These are phyloP conservation scores for Catocala nupta DNA, from an alignment of 2,888 invertebrate species.

Conservation along the genomic window DNA sequence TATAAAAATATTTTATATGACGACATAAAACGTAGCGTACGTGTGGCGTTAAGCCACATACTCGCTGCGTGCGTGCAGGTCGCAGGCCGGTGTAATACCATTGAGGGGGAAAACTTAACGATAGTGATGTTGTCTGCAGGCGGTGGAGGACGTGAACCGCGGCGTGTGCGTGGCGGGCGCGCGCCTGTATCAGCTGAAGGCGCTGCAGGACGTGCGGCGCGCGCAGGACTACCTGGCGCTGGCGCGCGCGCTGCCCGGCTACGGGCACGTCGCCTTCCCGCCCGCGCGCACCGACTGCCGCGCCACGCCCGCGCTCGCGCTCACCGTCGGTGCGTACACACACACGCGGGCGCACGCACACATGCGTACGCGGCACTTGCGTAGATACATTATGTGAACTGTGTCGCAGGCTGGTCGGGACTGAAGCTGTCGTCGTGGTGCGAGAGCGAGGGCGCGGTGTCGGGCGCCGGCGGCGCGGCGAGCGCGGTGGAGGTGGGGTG, in stretches of 20 bases:
- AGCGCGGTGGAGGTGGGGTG: conserved; percentile 93
- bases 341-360: conserved; percentile 56
- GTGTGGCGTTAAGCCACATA: too few species aligned
- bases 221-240: conserved; percentile 94
- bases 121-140: conserved; percentile 73
- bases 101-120: too few species aligned
- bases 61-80: too few species aligned
- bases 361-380: too few species aligned
- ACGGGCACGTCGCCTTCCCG: conserved; percentile 97
- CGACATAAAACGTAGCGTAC: too few species aligned
- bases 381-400: not conserved
- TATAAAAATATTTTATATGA: too few species aligned
- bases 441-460: conserved; percentile 80
- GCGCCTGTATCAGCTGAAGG: conserved; percentile 97
- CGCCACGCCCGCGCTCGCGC: conserved; percentile 90
- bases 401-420: conserved; percentile 85
- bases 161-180: conserved; percentile 96
- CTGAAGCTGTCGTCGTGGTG: conserved; percentile 93
- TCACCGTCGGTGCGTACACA: conserved; percentile 88
- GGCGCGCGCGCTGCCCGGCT: conserved; percentile 95
- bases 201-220: conserved; percentile 93
- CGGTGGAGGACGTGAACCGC: conserved; percentile 97
- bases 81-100: too few species aligned
- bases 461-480: conserved; percentile 83
- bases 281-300: conserved; percentile 93